Base-by-base conservation (phyloP, 2,888 invertebrate species). In the Cheilosia pagana region DNA sequence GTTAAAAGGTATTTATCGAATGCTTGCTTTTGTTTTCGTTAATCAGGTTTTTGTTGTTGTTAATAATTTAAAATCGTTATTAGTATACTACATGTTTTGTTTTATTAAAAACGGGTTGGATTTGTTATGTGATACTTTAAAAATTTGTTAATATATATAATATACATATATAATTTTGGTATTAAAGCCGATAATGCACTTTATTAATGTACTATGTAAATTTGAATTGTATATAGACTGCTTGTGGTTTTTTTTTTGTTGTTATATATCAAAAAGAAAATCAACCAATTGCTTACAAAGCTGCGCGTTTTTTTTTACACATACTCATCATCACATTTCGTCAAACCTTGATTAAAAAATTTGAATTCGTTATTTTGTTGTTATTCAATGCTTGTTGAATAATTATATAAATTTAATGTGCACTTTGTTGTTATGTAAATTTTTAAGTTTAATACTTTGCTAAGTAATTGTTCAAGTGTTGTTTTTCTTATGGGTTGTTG, bases 131-230 rank as follows among this genome's bases (percentile, higher is more conserved):
- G 31, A 60, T 60, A 41, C 21, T 35, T 52, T 1, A 5, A 31
- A 50, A 50, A n/a, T 78, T 74, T 82, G 8, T 57, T 55, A 35
- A 35, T 41, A 59, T 35, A 55, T 76, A 68, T 55, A 35, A 35
- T 41, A 59, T 35, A 55, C 71, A 68, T 53, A 72, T 43, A 41
- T 53, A 52, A 48, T 52, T 39, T 52, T 68, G 53, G 60, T 85
- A 55, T 90, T 91, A 90, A 91, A 92, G 90, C 90, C 89, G 89
- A 88, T 90, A 90, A 90, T 90, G 90, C 90, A 90, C 90, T 90
- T 90, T 89, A 89, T 72, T 81, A 88, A 90, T 90, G 90, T 90
- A 90, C 90, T 90, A 81, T 85, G 85, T 79, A 70, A 75, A 85
- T 81, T 85, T 81, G 67, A 85, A 81, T 85, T 81, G 75, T 85